Percentiles rank a stretch among this genome's conserved stretches.
phyloP scores from a whole-genome alignment of 2,888 invertebrate genomes.

The Noctua fimbriata region DNA sequence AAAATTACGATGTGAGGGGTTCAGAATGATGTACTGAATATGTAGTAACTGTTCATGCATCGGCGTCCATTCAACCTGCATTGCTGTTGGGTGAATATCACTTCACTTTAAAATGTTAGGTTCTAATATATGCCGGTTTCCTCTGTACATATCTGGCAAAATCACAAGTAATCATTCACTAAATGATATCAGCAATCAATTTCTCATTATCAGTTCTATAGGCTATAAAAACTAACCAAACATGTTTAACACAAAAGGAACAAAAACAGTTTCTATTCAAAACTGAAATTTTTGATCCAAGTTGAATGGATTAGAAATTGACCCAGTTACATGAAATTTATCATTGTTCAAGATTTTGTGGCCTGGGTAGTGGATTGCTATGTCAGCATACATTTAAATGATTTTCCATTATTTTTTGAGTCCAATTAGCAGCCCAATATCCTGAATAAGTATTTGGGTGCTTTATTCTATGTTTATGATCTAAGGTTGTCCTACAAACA shows the following conservation, averaged over 20 bases:
- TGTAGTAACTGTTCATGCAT: background rate
- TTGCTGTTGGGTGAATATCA: background rate
- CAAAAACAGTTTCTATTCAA: constrained; percentile 48
- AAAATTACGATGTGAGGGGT: background rate
- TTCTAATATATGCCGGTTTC: background rate
- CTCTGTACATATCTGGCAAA: background rate
- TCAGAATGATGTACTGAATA: background rate
- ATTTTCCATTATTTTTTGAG: constrained; percentile 11
- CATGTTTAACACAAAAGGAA: constrained; percentile 34
- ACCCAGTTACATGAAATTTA: constrained; percentile 77
- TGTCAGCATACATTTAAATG: constrained; percentile 31
- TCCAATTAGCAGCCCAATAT: constrained; percentile 4
- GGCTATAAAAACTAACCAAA: constrained; percentile 48
- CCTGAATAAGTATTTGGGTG: background rate
- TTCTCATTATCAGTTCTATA: constrained; percentile 55
- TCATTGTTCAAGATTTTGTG: constrained; percentile 73
- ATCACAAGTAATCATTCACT: background rate
- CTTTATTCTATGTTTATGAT: constrained; percentile 27
- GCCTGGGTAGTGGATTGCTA: constrained; percentile 54
- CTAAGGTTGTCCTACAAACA: constrained; percentile 18
- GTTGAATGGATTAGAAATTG: constrained; percentile 82
- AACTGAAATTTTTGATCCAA: constrained; percentile 69
- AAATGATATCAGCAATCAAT: constrained; percentile 18
- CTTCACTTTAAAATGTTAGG: background rate
- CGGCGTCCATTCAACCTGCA: background rate